phyloP scores from a whole-genome alignment of 2,113 vertebrate genomes.

The Amblyornis subalaris region DNA sequence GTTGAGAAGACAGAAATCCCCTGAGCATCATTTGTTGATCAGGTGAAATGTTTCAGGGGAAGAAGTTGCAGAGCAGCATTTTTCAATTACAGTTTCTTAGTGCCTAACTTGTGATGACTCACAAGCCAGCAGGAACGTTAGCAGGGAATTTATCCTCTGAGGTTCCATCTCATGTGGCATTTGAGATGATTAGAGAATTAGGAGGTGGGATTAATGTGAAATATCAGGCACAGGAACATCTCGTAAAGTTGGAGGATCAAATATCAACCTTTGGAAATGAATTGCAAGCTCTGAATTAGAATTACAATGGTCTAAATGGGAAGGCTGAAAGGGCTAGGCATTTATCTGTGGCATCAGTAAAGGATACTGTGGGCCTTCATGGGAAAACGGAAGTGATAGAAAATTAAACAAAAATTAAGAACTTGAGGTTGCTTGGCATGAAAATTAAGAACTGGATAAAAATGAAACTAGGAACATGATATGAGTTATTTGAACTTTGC shows the following conservation, averaged over 20 bases:
- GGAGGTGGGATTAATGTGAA: constrained; percentile 24
- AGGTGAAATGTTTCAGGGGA: neutral
- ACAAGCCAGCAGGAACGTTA: neutral
- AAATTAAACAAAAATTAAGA: neutral
- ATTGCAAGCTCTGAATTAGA: neutral
- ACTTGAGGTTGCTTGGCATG: neutral
- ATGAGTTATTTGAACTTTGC: neutral
- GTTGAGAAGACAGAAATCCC: neutral
- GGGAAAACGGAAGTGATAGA: neutral
- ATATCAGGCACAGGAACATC: neutral
- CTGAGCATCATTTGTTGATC: constrained; percentile 5
- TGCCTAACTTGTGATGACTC: neutral
- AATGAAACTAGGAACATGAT: neutral
- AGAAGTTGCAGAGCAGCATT: constrained; percentile 6
- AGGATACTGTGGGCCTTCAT: neutral
- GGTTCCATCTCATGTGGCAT: constrained; percentile 7
- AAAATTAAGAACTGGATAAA: neutral
- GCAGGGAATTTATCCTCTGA: constrained; percentile 19
- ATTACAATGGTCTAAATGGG: neutral
- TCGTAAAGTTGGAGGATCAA: constrained; percentile 1
- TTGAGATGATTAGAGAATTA: constrained; percentile 48
- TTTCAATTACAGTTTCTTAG: constrained; percentile 5
- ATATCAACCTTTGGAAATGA: constrained; percentile 9
- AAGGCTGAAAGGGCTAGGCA: neutral
- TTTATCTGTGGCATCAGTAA: neutral